A percentile compares a stretch with the other conserved stretches of the same genome.
phyloP scores from a whole-genome alignment of 2,888 invertebrate species.

The Mechanitis messenoides region DNA sequence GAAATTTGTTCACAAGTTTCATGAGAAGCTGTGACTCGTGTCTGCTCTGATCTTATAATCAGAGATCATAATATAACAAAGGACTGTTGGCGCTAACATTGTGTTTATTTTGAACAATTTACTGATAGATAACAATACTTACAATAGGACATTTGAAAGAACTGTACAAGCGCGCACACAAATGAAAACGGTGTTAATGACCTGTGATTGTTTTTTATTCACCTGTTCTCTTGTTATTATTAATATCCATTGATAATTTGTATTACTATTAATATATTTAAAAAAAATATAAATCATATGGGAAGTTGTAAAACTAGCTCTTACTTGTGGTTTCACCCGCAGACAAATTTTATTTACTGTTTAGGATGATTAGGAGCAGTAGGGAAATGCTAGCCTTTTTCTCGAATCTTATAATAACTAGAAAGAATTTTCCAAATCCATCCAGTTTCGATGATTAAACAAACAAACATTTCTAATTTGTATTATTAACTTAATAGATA shows the following conservation, averaged over 20 bases:
- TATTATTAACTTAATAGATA: constrained; percentile 12
- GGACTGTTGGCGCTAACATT: constrained; percentile 44
- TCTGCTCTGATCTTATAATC: constrained; percentile 41
- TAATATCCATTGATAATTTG: constrained; percentile 27
- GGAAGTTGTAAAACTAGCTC: too few relatives aligned
- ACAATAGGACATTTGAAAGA: constrained; percentile 57
- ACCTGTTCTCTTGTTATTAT: constrained; percentile 35
- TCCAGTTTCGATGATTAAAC: too few relatives aligned
- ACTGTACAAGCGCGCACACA: constrained; percentile 50
- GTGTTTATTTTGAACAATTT: constrained; percentile 56
- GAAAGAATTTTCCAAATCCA: too few relatives aligned
- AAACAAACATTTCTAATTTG: too few relatives aligned
- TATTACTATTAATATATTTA: constrained; percentile 16
- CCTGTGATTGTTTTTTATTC: constrained; percentile 39
- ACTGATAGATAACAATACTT: constrained; percentile 50
- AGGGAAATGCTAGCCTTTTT: too few relatives aligned
- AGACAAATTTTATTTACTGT: too few relatives aligned
- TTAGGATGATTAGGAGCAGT: too few relatives aligned
- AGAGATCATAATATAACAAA: constrained; percentile 55
- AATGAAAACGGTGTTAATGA: constrained; percentile 57
- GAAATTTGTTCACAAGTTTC: too few relatives aligned
- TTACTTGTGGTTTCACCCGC: too few relatives aligned
- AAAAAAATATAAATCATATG: too few relatives aligned
- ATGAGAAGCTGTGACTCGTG: constrained; percentile 5
- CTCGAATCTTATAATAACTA: too few relatives aligned